Conservation (phyloP, 2,113 vertebrate species). For the Actinemys pallida region DNA sequence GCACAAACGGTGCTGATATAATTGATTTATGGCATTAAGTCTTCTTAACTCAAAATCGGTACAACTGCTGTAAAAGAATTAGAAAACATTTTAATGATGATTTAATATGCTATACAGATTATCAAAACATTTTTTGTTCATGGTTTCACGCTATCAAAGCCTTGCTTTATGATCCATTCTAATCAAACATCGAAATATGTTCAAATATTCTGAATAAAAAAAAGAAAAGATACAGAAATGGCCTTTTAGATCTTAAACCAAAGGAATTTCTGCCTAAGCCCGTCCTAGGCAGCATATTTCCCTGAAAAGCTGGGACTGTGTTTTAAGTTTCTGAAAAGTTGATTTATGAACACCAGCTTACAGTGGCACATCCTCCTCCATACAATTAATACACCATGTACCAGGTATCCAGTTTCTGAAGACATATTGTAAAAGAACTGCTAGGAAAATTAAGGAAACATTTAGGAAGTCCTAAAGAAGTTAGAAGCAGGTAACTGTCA, state of each 20-base stretch:
- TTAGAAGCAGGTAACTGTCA: constrained; percentile 46
- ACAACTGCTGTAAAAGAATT: constrained; percentile 37
- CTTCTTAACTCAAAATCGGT: constrained; percentile 50
- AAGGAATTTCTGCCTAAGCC: background rate
- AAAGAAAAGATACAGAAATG: background rate
- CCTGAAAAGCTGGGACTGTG: constrained; percentile 6
- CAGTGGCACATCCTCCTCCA: constrained; percentile 14
- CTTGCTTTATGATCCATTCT: background rate
- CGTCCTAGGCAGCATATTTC: constrained; percentile 17
- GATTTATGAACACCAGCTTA: constrained; percentile 12
- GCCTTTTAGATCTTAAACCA: constrained; percentile 35
- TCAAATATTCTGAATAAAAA: constrained; percentile 1
- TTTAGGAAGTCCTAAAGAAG: constrained; percentile 54
- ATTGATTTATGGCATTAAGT: constrained; percentile 52
- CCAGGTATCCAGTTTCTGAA: constrained; percentile 54
- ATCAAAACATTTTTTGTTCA: constrained; percentile 28
- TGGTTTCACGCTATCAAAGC: constrained; percentile 35
- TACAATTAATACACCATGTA: constrained; percentile 54
- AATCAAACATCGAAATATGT: background rate
- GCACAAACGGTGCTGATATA: constrained; percentile 47
- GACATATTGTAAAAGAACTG: constrained; percentile 35
- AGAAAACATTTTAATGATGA: constrained; percentile 47
- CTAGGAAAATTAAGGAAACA: constrained; percentile 34
- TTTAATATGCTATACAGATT: constrained; percentile 51
- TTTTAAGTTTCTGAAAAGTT: constrained; percentile 44